Evolutionary conservation across 2,113 vertebrate genomes (phyloP), one percentile per base, ranked within the genome.

Genomic region (Chinchilla lanigera): DNA sequence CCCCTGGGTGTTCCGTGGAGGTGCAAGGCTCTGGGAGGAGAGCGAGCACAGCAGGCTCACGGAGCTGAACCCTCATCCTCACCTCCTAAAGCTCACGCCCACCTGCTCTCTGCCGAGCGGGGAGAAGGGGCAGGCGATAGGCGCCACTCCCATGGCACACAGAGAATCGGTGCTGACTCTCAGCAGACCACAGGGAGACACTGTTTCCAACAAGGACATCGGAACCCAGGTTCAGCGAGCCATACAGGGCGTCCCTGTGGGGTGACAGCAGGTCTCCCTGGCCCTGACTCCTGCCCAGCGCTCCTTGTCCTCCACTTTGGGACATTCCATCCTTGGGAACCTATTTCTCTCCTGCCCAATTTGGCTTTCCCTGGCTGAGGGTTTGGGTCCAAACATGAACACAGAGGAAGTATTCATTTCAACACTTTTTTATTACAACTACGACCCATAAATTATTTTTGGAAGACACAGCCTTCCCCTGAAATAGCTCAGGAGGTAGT

Each of bases 391-490:
- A 93, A 89, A 92, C 73, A 52, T 22, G n/a, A 90, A 77, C n/a
- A 90, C 54, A 90, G 80, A 92, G 30, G 10, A 96, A 87, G 65
- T 47, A 61, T 33, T 94, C 86, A 96, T 71, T 95, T 96, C 86
- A 65, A 69, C 41, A 82, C 5, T 69, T 92, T 92, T 95, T 93
- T 96, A 61, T 63, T 83, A 17, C 35, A 38, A 81, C 54, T 75
- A 30, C n/a, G 73, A 47, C 56, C 69, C 41, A 56, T 67, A 89
- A 95, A 65, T 60, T 96, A 71, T 44, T 93, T 97, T 94, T 86
- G 80, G 47, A 93, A 94, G 69, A 83, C 30, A 87, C 28, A 93
- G 33, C 7, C 41, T 96, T 94, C 78, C 19, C 56, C 63, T 95
- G 67, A 93, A 96, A 77, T 44, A 93, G 52, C 67, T 84, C 61